Conservation (phyloP, 2,113 vertebrate species). For the Spea bombifrons region DNA sequence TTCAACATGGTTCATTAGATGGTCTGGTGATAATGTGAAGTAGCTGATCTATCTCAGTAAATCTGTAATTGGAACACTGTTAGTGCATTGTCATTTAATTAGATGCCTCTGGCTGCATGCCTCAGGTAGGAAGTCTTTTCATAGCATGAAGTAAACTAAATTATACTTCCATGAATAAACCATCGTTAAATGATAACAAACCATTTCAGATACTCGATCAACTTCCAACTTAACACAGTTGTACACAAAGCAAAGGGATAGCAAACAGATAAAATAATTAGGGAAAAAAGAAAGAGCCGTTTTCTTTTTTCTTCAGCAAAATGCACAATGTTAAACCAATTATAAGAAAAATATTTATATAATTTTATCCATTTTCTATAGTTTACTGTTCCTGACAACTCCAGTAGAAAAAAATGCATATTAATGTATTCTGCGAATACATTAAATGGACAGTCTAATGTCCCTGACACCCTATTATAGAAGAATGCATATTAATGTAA, state of each 20-base stretch:
- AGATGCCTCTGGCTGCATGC: slow-evolving; percentile 47
- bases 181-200: slow-evolving; percentile 9
- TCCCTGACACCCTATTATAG: no score
- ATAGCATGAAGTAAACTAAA: background rate
- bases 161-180: background rate
- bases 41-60: slow-evolving; percentile 33
- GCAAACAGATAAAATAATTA: no score
- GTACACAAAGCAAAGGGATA: background rate
- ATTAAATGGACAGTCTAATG: no score
- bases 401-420: no score
- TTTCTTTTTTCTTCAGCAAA: no score
- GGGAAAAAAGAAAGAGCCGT: no score
- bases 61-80: slow-evolving; percentile 52
- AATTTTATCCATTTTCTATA: no score
- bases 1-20: slow-evolving; percentile 16
- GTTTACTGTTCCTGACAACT: no score
- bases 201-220: background rate
- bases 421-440: no score
- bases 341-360: no score
- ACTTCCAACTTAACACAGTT: background rate
- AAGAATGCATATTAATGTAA: no score
- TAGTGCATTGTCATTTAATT: slow-evolving; percentile 52
- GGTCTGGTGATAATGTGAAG: slow-evolving; percentile 13
- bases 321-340: no score
- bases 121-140: slow-evolving; percentile 43